Conservation (phyloP, 2,888 invertebrate species). For the Drosophila leonis region DNA sequence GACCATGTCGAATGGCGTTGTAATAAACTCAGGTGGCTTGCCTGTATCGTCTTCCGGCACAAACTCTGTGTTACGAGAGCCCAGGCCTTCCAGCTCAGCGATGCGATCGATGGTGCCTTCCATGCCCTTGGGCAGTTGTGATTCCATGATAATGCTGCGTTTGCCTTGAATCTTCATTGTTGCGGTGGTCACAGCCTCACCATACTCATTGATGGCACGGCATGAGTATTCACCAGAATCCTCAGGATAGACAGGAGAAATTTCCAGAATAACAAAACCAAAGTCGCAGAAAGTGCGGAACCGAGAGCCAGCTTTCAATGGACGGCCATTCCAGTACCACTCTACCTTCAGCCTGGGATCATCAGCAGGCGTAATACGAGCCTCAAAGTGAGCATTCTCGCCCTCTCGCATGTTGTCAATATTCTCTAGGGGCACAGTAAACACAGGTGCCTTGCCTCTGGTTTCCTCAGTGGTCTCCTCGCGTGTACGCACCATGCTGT, state of each 20-base stretch:
- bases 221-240: conserved; percentile 97
- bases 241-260: conserved; percentile 98
- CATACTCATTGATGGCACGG: conserved; percentile 94
- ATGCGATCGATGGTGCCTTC: conserved; percentile 97
- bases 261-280: conserved; percentile 98
- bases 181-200: conserved; percentile 95
- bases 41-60: conserved; percentile 93
- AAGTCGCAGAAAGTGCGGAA: conserved; percentile 99
- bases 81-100: conserved; percentile 95
- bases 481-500: conserved; percentile 92
- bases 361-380: conserved; percentile 94
- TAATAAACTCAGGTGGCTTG: conserved; percentile 95
- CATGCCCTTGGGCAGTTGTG: conserved; percentile 96
- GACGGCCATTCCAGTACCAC: conserved; percentile 98
- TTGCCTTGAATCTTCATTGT: conserved; percentile 96
- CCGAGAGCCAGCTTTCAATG: conserved; percentile 94
- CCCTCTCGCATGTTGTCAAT: conserved; percentile 95
- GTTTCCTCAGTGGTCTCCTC: conserved; percentile 91
- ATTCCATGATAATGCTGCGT: conserved; percentile 95
- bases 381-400: conserved; percentile 96
- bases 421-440: conserved; percentile 95
- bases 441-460: conserved; percentile 94
- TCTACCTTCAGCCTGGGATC: conserved; percentile 96
- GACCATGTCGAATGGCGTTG: conserved; percentile 93
- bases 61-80: conserved; percentile 88